These are phyloP conservation scores for Apis cerana DNA, from an alignment of 1,140 invertebrate species.

Conservation along the genomic window DNA sequence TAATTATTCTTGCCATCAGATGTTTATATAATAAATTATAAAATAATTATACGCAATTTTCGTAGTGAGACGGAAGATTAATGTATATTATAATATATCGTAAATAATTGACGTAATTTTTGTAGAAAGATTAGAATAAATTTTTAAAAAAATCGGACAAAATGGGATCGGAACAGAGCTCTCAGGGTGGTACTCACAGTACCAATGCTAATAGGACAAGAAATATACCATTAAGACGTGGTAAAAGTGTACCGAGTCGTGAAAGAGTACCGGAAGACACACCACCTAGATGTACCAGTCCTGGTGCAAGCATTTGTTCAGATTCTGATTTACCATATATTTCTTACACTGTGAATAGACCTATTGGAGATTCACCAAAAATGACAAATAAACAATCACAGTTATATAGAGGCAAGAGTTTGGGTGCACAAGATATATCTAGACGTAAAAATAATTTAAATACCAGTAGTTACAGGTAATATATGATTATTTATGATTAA, in stretches of 20 bases:
- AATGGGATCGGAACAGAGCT: slow-evolving; percentile 85
- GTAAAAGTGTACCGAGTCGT: slow-evolving; percentile 83
- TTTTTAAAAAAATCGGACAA: neutral
- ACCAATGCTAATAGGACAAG: slow-evolving; percentile 66
- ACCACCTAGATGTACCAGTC: slow-evolving; percentile 87
- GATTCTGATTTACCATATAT: slow-evolving; percentile 96
- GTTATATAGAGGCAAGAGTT: slow-evolving; percentile 77
- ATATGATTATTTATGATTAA: neutral
- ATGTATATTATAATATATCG: neutral
- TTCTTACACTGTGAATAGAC: slow-evolving; percentile 95
- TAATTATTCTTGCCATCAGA: neutral
- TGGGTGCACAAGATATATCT: slow-evolving; percentile 71
- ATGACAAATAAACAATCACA: slow-evolving; percentile 84
- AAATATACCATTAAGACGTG: slow-evolving; percentile 77
- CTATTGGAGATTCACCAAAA: slow-evolving; percentile 93
- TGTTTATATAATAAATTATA: neutral
- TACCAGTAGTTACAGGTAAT: slow-evolving; percentile 63
- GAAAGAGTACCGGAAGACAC: slow-evolving; percentile 79
- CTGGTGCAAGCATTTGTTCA: slow-evolving; percentile 92
- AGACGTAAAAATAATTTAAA: slow-evolving; percentile 73
- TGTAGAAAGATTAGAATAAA: neutral
- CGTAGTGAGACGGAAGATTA: neutral
- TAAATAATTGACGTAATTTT: neutral
- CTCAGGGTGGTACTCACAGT: slow-evolving; percentile 73
- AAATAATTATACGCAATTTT: neutral